Evolutionary conservation across 2,888 invertebrate species (phyloP).

Genomic region (Macaria liturata): DNA sequence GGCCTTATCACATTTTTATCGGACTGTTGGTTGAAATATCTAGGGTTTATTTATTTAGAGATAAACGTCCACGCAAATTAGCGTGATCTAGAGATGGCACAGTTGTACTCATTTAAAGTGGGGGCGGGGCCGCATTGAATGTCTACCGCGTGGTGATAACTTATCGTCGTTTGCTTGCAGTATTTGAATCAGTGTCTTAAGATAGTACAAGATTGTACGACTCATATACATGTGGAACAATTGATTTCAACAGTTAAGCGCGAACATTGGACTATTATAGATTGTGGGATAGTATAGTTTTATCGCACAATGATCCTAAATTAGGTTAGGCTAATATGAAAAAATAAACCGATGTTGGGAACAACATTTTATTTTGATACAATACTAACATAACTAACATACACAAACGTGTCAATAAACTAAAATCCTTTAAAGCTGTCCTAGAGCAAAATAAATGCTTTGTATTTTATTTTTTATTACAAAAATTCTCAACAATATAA

Average conservation of each 20-base stretch:
- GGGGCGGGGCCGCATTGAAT: slow-evolving; percentile 7
- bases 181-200: no score
- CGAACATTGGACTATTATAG: no score
- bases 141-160: slow-evolving; percentile 16
- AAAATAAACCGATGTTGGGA: slow-evolving; percentile 39
- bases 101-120: neutral
- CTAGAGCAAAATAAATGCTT: slow-evolving; percentile 68
- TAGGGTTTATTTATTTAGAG: slow-evolving; percentile 9
- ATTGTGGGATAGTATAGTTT: no score
- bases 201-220: no score
- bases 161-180: neutral
- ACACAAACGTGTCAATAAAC: slow-evolving; percentile 58
- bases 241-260: no score
- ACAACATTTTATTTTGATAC: slow-evolving; percentile 59
- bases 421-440: slow-evolving; percentile 71
- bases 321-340: no score
- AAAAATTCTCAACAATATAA: slow-evolving; percentile 5
- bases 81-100: slow-evolving; percentile 11
- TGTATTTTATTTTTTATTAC: slow-evolving; percentile 31
- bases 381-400: slow-evolving; percentile 61
- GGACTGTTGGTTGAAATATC: slow-evolving; percentile 7
- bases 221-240: no score
- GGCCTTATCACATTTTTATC: slow-evolving; percentile 35
- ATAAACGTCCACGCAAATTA: slow-evolving; percentile 23
- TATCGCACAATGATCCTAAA: no score